phyloP scores from a whole-genome alignment of 1,140 invertebrate species.

The Frieseomelitta varia region DNA sequence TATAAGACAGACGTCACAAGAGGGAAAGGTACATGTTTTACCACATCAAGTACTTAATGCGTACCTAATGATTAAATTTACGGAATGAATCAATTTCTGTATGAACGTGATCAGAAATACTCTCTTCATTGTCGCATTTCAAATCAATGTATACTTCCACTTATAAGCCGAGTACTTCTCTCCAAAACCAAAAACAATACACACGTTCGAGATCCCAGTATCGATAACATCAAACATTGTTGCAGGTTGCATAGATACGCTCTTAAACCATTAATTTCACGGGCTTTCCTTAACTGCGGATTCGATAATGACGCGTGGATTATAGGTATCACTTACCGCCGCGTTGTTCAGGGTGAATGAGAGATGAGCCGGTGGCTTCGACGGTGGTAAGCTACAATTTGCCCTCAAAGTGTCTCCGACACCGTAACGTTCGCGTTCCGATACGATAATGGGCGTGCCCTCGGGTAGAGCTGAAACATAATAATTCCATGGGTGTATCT shows the following conservation, averaged over 20 bases:
- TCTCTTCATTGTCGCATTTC: neutral
- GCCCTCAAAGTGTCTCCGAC: slow-evolving; percentile 88
- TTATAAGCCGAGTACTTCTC: too few relatives aligned
- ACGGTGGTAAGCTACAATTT: slow-evolving; percentile 89
- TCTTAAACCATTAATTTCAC: slow-evolving; percentile 38
- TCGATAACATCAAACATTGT: neutral
- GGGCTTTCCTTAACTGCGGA: slow-evolving; percentile 15
- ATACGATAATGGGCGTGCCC: slow-evolving; percentile 76
- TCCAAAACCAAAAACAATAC: neutral
- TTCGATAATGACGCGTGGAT: slow-evolving; percentile 56
- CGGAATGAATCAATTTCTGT: neutral
- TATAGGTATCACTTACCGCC: slow-evolving; percentile 84
- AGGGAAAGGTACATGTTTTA: neutral
- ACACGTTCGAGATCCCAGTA: neutral
- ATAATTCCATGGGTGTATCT: slow-evolving; percentile 63
- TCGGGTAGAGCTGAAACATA: slow-evolving; percentile 79
- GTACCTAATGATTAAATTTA: neutral
- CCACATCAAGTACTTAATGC: neutral
- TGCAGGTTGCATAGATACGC: neutral
- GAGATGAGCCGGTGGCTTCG: slow-evolving; percentile 86
- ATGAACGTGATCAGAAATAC: too few relatives aligned
- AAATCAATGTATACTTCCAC: neutral
- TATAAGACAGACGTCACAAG: neutral
- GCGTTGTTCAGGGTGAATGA: slow-evolving; percentile 89
- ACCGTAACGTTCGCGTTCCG: slow-evolving; percentile 87